Evolutionary conservation across 2,797 vertebrate genomes (phyloP).

Genomic region (Diplodus puntazzo): DNA sequence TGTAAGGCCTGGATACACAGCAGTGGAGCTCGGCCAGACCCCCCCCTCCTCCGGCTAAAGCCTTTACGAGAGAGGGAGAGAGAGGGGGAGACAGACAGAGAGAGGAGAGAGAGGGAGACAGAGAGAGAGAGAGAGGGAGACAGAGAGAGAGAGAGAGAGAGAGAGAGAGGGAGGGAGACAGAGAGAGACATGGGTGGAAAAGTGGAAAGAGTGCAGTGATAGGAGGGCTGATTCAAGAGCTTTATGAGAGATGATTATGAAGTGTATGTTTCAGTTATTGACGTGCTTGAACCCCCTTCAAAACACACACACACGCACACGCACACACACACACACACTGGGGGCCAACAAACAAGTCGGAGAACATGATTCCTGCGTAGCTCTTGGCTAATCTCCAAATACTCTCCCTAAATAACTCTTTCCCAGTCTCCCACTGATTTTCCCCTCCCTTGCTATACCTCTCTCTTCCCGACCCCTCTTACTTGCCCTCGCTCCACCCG

Average conservation of each 20-base stretch:
- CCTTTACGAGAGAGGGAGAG: conserved; percentile 67
- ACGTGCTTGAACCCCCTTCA: conserved; percentile 37
- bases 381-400: conserved; percentile 79
- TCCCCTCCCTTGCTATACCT: conserved; percentile 61
- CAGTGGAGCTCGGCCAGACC: conserved; percentile 74
- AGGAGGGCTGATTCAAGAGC: conserved; percentile 49
- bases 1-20: conserved; percentile 84
- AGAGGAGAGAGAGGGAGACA: too few species aligned
- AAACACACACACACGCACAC: conserved; percentile 22
- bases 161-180: conserved; percentile 40
- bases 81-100: conserved; percentile 13
- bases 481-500: conserved; percentile 68
- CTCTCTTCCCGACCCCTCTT: conserved; percentile 70
- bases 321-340: conserved; percentile 18
- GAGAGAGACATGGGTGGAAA: not conserved
- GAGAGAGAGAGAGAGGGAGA: conserved; percentile 39
- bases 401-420: conserved; percentile 84
- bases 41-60: conserved; percentile 49
- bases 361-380: conserved; percentile 79
- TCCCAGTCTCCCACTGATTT: conserved; percentile 75
- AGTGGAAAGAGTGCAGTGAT: conserved; percentile 30
- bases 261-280: conserved; percentile 57
- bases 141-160: not conserved
- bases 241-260: conserved; percentile 59
- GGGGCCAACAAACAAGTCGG: conserved; percentile 66